Evolutionary conservation across 2,797 vertebrate species (phyloP), one percentile per base, ranked within the genome.

Genomic region (Antennarius maculatus): DNA sequence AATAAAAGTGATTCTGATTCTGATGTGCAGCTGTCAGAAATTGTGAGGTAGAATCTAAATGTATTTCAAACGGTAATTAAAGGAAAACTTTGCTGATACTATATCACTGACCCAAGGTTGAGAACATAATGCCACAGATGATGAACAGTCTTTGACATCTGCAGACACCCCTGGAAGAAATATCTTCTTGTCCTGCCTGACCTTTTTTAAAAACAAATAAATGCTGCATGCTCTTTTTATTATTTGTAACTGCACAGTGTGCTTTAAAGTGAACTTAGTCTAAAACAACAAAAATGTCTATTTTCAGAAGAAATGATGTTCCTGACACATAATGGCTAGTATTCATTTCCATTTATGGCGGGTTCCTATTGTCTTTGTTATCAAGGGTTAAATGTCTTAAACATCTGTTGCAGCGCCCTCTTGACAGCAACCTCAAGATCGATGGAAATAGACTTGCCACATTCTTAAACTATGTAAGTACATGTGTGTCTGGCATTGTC

Each of bases 381-480:
- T 77, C 31, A 72, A 49, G 71, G 90, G 93, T 96, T 95, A 95
- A 96, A 97, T 90, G 89, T 92, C 95, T 82, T 94, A 94, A 88
- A 91, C 87, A 77, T 99, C 94, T 99, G 93, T 99, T 99, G 88
- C 98, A 99, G 98, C 96, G 96, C 90, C 96, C 97, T 94, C 96
- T 95, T 96, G 97, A 98, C 96, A 94, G 90, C 93, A 95, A 90
- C 89, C 95, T 98, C 93, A 95, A 93, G 95, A 85, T 88, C 86
- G 94, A 97, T 92, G 97, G 98, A 93, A 99, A 99, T 98, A 97
- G 98, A 95, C 96, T 99, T 95, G 97, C 98, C 76, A 99, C 97
- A 84, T 99, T 94, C 96, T 96, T 99, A 91, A 96, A 97, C 94
- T 99, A 99, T 91, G 97, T 99, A 97, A 99, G 98, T 99, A 99